Conservation (phyloP, 2,113 vertebrate species). For the Saguinus imperator region DNA sequence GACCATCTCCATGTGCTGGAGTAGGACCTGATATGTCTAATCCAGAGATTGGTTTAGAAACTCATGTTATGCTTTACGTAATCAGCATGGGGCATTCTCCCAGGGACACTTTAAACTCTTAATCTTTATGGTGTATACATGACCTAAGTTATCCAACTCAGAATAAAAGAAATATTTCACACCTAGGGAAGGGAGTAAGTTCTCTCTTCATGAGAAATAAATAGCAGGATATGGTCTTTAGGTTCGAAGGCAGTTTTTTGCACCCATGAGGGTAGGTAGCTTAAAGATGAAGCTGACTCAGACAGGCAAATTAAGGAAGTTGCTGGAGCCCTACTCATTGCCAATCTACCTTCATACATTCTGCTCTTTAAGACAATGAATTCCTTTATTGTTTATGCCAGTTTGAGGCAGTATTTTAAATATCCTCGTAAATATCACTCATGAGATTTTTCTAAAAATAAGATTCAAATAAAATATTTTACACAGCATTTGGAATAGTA, state of each 20-base stretch:
- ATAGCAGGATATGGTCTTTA: background rate
- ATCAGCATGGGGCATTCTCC: background rate
- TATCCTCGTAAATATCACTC: background rate
- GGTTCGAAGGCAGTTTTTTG: background rate
- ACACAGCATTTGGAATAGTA: background rate
- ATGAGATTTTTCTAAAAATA: background rate
- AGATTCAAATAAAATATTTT: background rate
- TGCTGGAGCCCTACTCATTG: background rate
- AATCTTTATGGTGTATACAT: background rate
- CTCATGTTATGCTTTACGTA: background rate
- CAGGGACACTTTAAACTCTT: background rate
- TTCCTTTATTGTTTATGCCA: background rate
- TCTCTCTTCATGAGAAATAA: background rate
- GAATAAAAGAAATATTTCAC: background rate
- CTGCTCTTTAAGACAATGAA: background rate
- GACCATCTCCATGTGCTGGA: background rate
- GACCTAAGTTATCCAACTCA: background rate
- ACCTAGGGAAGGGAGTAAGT: background rate
- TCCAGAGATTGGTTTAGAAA: background rate
- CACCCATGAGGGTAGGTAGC: background rate
- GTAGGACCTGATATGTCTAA: background rate
- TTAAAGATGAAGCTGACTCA: background rate
- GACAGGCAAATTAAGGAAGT: background rate
- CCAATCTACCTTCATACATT: background rate
- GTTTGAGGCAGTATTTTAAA: background rate